phyloP scores from a whole-genome alignment of 2,888 invertebrate genomes.

The Drosophila merina region DNA sequence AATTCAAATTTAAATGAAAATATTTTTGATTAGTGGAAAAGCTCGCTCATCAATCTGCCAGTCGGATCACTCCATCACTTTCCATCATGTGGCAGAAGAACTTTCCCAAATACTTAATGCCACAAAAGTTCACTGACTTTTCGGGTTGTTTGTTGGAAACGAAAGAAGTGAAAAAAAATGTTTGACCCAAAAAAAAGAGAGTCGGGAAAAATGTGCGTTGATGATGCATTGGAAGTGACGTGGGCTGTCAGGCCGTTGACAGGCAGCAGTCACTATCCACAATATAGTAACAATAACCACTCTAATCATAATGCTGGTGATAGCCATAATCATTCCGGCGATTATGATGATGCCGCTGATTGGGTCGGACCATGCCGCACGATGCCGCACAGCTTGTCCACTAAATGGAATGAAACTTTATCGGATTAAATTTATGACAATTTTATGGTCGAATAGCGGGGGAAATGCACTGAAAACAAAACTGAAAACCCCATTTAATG shows the following conservation, averaged over 20 bases:
- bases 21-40: slow-evolving; percentile 40
- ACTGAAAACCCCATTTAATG: not conserved
- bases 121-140: slow-evolving; percentile 55
- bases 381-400: slow-evolving; percentile 7
- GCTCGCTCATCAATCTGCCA: slow-evolving; percentile 37
- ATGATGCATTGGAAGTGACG: slow-evolving; percentile 43
- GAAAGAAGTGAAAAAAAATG: slow-evolving; percentile 21
- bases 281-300: slow-evolving; percentile 21
- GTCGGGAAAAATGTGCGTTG: slow-evolving; percentile 49
- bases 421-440: slow-evolving; percentile 75
- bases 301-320: slow-evolving; percentile 36
- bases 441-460: slow-evolving; percentile 43
- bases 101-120: slow-evolving; percentile 37
- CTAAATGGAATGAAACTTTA: slow-evolving; percentile 66
- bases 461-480: slow-evolving; percentile 25
- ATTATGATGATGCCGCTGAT: slow-evolving; percentile 50
- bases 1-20: slow-evolving; percentile 54
- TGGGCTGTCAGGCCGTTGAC: slow-evolving; percentile 59
- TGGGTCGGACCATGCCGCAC: slow-evolving; percentile 31
- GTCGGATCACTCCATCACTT: slow-evolving; percentile 14
- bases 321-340: slow-evolving; percentile 39
- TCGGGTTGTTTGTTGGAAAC: not conserved
- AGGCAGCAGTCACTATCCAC: slow-evolving; percentile 18
- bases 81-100: slow-evolving; percentile 25
- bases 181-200: slow-evolving; percentile 50